Evolutionary conservation across 2,888 invertebrate genomes (phyloP).

Genomic region (Tinea trinotella): DNA sequence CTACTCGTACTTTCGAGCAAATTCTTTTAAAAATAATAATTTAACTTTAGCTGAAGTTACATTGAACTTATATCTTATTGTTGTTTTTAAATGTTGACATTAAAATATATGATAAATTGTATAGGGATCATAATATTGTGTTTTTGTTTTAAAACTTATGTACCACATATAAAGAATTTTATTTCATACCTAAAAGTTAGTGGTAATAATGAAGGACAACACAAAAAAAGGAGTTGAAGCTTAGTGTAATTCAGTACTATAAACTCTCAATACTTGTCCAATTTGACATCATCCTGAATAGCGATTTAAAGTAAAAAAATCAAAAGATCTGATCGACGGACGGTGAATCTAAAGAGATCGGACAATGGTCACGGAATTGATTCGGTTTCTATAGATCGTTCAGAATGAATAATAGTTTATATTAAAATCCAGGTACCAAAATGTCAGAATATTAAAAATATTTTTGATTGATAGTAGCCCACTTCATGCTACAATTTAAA

Average conservation of each 20-base stretch:
- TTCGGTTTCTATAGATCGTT: conserved; percentile 28
- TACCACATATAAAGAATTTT: too few relatives aligned
- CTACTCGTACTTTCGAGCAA: too few relatives aligned
- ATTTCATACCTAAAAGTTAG: too few relatives aligned
- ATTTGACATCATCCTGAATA: conserved; percentile 45
- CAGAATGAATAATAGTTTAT: conserved; percentile 44
- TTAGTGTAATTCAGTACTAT: conserved; percentile 24
- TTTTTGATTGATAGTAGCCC: background rate
- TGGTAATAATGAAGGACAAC: conserved; percentile 20
- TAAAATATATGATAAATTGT: too few relatives aligned
- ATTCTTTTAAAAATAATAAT: too few relatives aligned
- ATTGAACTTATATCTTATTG: too few relatives aligned
- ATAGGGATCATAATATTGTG: too few relatives aligned
- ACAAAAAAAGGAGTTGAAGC: conserved; percentile 23
- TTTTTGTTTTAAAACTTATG: too few relatives aligned
- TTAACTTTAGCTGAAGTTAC: too few relatives aligned
- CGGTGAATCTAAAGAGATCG: conserved; percentile 62
- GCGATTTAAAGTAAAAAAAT: conserved; percentile 40
- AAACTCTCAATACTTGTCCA: conserved; percentile 36
- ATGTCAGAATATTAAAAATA: conserved; percentile 12
- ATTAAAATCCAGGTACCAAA: conserved; percentile 49
- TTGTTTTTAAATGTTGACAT: too few relatives aligned
- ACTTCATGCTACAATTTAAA: background rate
- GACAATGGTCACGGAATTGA: conserved; percentile 63
- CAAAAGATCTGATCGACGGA: conserved; percentile 34